Evolutionary conservation across 2,797 vertebrate species (phyloP).

Genomic region (Rhynchonycteris naso): DNA sequence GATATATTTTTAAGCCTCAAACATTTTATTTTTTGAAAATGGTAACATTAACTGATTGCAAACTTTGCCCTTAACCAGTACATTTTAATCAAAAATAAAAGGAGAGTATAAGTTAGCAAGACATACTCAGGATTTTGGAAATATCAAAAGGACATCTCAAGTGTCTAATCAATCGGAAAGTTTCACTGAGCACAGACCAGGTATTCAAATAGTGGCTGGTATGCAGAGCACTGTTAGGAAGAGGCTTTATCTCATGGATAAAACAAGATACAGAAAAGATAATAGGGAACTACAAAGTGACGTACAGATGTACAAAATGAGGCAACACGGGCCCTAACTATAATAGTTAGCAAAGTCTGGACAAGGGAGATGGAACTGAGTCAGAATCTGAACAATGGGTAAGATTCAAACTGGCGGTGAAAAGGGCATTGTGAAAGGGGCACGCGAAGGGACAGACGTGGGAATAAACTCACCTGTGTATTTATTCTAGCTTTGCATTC

Average conservation of each 20-base stretch:
- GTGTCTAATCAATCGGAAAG: neutral
- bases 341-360: neutral
- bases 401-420: neutral
- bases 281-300: neutral
- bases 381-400: neutral
- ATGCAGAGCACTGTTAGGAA: neutral
- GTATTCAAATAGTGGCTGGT: neutral
- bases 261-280: neutral
- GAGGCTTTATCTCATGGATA: neutral
- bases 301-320: neutral
- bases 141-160: neutral
- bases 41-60: neutral
- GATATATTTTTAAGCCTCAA: neutral
- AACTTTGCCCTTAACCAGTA: conserved; percentile 1
- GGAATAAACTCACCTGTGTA: neutral
- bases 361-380: neutral
- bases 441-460: neutral
- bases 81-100: conserved; percentile 42
- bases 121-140: neutral
- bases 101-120: neutral
- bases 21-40: neutral
- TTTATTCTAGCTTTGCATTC: neutral
- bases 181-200: neutral
- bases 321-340: neutral
- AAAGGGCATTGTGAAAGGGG: neutral